Conservation (phyloP, 2,888 invertebrate genomes). For the Muscina levida region DNA sequence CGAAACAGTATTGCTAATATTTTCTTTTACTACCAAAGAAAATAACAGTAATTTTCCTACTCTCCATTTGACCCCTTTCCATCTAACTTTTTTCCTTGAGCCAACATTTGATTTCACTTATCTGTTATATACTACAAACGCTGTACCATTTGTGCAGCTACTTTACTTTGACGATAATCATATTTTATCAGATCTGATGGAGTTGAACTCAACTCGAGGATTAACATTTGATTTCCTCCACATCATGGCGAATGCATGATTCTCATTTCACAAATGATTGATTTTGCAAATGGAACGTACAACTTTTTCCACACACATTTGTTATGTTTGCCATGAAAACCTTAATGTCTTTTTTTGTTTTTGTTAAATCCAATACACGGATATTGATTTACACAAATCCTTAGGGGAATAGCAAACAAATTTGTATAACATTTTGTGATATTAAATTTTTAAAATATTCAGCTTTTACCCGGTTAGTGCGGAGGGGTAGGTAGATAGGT, state of each 20-base stretch:
- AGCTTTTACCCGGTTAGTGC: background rate
- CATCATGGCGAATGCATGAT: background rate
- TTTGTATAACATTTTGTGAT: background rate
- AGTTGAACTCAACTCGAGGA: conserved; percentile 2
- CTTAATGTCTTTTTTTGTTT: too few relatives aligned
- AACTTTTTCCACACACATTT: background rate
- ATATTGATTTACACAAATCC: background rate
- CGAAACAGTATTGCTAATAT: too few relatives aligned
- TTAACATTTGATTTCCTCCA: conserved; percentile 8
- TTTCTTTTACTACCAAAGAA: background rate
- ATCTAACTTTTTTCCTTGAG: too few relatives aligned
- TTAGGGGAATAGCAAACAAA: background rate
- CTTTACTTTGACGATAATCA: background rate
- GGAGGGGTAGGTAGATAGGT: too few relatives aligned
- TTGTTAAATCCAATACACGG: too few relatives aligned
- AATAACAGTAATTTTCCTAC: too few relatives aligned
- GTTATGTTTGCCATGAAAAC: conserved; percentile 1
- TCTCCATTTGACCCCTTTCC: too few relatives aligned
- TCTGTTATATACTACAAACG: background rate
- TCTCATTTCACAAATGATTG: conserved; percentile 26
- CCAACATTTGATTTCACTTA: conserved; percentile 55
- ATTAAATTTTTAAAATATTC: conserved; percentile 14
- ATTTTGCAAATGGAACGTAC: conserved; percentile 1
- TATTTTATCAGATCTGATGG: conserved; percentile 17
- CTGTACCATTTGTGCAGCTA: background rate